Percentiles rank a stretch among this genome's conserved stretches.
phyloP scores from a whole-genome alignment of 2,113 vertebrate genomes.

The Felis chaus region DNA sequence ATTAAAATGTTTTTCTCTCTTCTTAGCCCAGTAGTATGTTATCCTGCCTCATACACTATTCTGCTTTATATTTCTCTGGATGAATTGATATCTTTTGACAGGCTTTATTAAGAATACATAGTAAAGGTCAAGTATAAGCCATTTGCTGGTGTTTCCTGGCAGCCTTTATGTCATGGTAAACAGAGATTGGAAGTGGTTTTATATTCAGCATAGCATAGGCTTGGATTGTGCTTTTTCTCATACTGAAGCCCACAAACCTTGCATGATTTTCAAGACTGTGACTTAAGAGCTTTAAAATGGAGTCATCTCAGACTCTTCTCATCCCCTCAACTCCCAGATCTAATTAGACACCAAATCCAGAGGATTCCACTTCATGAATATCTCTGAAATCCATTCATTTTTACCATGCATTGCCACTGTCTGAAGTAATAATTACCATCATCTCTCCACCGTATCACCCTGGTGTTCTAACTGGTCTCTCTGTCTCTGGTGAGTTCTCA shows the following conservation, averaged over 20 bases:
- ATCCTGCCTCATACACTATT: slow-evolving; percentile 46
- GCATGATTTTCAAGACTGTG: slow-evolving; percentile 38
- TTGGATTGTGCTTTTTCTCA: slow-evolving; percentile 24
- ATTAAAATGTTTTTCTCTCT: slow-evolving; percentile 63
- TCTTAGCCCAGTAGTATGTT: slow-evolving; percentile 47
- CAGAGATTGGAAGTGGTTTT: slow-evolving; percentile 44
- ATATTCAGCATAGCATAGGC: not conserved
- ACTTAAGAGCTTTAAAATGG: slow-evolving; percentile 45
- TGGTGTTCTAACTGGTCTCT: not conserved
- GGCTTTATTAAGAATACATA: slow-evolving; percentile 58
- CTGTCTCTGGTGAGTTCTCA: not conserved
- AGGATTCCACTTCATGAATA: not conserved
- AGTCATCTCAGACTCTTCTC: not conserved
- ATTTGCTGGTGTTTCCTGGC: slow-evolving; percentile 58
- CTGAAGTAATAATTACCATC: not conserved
- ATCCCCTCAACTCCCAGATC: not conserved
- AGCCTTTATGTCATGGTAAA: slow-evolving; percentile 53
- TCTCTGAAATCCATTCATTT: slow-evolving; percentile 21
- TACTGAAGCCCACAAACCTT: not conserved
- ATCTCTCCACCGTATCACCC: not conserved
- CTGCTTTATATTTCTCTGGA: slow-evolving; percentile 29
- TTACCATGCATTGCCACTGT: not conserved
- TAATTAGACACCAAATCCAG: slow-evolving; percentile 12
- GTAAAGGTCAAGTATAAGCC: slow-evolving; percentile 68
- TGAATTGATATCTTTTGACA: slow-evolving; percentile 63